A percentile compares a stretch with the other conserved stretches of the same genome.
Conservation (phyloP, 2,888 invertebrate genomes). For the Leptothorax acervorum region DNA sequence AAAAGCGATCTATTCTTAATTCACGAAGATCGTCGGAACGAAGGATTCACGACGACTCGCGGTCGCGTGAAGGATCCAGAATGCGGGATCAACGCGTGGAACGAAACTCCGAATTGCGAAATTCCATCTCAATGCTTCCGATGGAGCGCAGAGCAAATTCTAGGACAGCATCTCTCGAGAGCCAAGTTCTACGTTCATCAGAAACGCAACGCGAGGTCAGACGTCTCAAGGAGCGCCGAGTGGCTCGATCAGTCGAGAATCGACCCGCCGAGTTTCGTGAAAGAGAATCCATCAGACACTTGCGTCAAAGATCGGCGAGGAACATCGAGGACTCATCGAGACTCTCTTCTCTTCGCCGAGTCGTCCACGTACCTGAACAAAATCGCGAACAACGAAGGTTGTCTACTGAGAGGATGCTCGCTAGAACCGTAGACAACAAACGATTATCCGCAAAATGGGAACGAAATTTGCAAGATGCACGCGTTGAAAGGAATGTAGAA, state of each 20-base stretch:
- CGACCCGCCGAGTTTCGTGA: conserved; percentile 7
- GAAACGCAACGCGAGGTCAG: conserved; percentile 19
- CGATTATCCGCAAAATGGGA: conserved; percentile 35
- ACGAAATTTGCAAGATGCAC: neutral
- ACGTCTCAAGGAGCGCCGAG: conserved; percentile 18
- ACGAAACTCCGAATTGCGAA: conserved; percentile 6
- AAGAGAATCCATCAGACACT: conserved; percentile 1
- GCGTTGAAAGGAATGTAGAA: conserved; percentile 1
- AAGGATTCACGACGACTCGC: neutral
- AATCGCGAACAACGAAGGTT: conserved; percentile 23
- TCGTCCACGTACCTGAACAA: neutral
- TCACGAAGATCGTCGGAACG: neutral
- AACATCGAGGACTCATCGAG: conserved; percentile 7
- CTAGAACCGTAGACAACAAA: neutral
- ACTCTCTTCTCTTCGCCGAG: conserved; percentile 14
- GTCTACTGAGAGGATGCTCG: neutral
- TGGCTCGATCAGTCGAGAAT: conserved; percentile 25
- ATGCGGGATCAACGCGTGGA: conserved; percentile 13
- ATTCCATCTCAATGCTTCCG: conserved; percentile 3
- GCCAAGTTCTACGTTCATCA: neutral
- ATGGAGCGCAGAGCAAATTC: neutral
- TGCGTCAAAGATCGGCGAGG: neutral
- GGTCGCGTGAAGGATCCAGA: conserved; percentile 12
- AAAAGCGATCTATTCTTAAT: neutral
- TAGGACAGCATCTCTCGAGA: conserved; percentile 1